These are phyloP conservation scores for Barnardius zonarius DNA, from an alignment of 2,113 vertebrate genomes.

Conservation along the genomic window DNA sequence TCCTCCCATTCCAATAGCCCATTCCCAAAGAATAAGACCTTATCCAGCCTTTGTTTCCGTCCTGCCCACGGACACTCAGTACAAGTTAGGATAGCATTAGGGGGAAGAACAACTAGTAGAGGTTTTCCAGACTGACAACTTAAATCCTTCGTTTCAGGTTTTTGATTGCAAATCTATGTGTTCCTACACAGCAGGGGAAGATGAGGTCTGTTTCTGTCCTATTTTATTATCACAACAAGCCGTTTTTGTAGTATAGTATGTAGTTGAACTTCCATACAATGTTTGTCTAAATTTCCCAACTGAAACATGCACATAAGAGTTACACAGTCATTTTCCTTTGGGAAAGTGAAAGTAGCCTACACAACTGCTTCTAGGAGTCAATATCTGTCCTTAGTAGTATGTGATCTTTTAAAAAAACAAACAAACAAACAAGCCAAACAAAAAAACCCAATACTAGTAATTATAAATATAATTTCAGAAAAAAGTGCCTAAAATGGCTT, in stretches of 20 bases:
- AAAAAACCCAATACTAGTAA: background rate
- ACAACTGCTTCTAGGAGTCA: background rate
- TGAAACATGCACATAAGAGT: background rate
- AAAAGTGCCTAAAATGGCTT: background rate
- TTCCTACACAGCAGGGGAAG: background rate
- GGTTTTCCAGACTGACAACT: background rate
- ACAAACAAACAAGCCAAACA: background rate
- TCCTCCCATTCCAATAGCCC: conserved; percentile 73
- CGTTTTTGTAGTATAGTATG: background rate
- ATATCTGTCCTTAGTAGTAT: background rate
- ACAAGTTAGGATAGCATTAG: background rate
- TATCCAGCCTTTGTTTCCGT: conserved; percentile 79
- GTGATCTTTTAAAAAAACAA: background rate
- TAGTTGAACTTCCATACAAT: background rate
- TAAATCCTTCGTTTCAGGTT: background rate
- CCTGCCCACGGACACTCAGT: conserved; percentile 42
- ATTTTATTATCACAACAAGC: background rate
- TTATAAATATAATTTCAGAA: background rate
- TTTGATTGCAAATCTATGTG: background rate
- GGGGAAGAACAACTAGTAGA: background rate
- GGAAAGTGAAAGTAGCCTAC: background rate
- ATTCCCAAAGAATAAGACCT: conserved; percentile 79
- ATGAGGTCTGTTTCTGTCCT: background rate
- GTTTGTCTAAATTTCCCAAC: background rate
- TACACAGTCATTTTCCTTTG: background rate